These are phyloP conservation scores for Cephus runcator DNA, from an alignment of 2,888 invertebrate species.

Conservation along the genomic window DNA sequence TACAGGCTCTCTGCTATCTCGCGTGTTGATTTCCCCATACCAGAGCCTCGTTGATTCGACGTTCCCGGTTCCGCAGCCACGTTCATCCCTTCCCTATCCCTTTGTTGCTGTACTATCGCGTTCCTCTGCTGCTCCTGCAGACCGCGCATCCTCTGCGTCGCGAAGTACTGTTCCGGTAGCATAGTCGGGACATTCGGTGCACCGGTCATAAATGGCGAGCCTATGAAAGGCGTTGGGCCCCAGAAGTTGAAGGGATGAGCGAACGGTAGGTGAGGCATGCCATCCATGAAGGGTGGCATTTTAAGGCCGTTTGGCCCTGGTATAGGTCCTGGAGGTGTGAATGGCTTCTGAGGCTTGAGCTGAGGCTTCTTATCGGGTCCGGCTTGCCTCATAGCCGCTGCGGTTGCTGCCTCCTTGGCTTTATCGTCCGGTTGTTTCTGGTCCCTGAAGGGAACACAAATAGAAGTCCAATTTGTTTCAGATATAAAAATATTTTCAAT, in stretches of 20 bases:
- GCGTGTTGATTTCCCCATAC: slow-evolving; percentile 67
- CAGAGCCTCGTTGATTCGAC: slow-evolving; percentile 57
- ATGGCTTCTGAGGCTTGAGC: slow-evolving; percentile 68
- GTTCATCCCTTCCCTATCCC: slow-evolving; percentile 42
- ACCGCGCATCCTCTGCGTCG: slow-evolving; percentile 84
- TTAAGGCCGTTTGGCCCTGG: slow-evolving; percentile 77
- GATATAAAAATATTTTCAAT: not conserved
- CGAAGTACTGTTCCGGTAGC: slow-evolving; percentile 75
- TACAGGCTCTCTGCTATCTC: slow-evolving; percentile 75
- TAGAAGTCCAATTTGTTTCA: not conserved
- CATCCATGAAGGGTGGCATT: slow-evolving; percentile 74
- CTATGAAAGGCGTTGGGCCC: slow-evolving; percentile 74
- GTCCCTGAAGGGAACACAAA: slow-evolving; percentile 44
- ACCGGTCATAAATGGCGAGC: slow-evolving; percentile 65
- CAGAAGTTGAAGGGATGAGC: slow-evolving; percentile 81
- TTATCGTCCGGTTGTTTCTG: slow-evolving; percentile 63
- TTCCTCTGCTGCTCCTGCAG: slow-evolving; percentile 75
- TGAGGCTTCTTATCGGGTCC: slow-evolving; percentile 64
- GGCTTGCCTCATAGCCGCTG: slow-evolving; percentile 42
- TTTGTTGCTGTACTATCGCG: slow-evolving; percentile 48
- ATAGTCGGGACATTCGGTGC: slow-evolving; percentile 66
- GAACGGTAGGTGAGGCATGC: slow-evolving; percentile 72
- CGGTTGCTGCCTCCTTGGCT: slow-evolving; percentile 51
- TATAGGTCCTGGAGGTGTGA: slow-evolving; percentile 66
- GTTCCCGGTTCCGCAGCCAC: slow-evolving; percentile 50